These are phyloP conservation scores for Drosophila bunnanda DNA, from an alignment of 2,888 invertebrate genomes.

Conservation along the genomic window DNA sequence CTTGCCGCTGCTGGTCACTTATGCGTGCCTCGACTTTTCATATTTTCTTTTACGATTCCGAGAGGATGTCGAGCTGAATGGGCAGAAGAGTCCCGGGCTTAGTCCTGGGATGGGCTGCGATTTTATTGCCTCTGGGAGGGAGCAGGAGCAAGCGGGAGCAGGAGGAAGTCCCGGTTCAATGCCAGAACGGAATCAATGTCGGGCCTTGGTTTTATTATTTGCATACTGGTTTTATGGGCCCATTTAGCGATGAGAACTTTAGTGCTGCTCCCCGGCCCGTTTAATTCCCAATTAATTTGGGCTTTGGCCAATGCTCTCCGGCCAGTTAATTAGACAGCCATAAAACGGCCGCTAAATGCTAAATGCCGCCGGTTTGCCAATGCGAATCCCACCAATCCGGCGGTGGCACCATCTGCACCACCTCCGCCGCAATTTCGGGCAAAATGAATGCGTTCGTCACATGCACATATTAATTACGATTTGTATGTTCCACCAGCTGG, in stretches of 20 bases:
- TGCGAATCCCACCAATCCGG: neutral
- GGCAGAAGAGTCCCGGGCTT: conserved; percentile 21
- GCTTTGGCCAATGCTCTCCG: conserved; percentile 59
- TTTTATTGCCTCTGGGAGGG: conserved; percentile 28
- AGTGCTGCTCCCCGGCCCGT: conserved; percentile 29
- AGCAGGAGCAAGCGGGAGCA: neutral
- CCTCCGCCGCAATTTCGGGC: conserved; percentile 32
- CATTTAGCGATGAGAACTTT: conserved; percentile 33
- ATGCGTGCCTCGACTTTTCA: conserved; percentile 27
- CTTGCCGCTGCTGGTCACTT: neutral
- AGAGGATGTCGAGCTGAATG: conserved; percentile 22
- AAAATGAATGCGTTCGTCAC: conserved; percentile 42
- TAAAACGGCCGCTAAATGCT: conserved; percentile 59
- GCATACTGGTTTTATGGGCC: conserved; percentile 47
- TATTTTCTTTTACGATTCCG: conserved; percentile 43
- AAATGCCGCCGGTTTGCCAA: conserved; percentile 30
- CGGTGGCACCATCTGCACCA: conserved; percentile 18
- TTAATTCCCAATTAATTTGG: conserved; percentile 79
- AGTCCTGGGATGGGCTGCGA: conserved; percentile 1
- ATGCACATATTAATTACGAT: conserved; percentile 50
- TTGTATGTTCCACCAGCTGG: conserved; percentile 18
- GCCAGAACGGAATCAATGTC: conserved; percentile 32
- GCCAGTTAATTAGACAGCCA: conserved; percentile 58
- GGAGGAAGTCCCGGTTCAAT: neutral
- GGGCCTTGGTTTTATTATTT: conserved; percentile 55